Base-by-base conservation (phyloP, 1,140 invertebrate species). In the Araneus ventricosus region DNA sequence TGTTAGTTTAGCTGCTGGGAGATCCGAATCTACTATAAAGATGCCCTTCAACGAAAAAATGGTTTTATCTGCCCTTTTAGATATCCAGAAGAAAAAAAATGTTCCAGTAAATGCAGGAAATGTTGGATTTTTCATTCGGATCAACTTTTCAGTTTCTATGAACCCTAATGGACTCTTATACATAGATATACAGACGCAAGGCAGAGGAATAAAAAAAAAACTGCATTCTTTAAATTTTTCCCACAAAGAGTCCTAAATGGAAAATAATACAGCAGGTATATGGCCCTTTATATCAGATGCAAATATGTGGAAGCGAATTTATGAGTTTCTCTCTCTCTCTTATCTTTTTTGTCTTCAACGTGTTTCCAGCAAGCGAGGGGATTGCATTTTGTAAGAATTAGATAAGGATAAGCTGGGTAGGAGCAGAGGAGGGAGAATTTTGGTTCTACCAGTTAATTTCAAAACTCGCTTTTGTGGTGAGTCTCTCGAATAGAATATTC, bases 121-220 rank as follows among this genome's bases (percentile, higher is more conserved):
- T 90, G 80, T 90, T 90, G 88, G 70, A 90, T 90, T 90, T 86
- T 90, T 75, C 88, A 90, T 90, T 80, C 67, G 45, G 45, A 90
- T 90, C 88, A 57, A 90, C 39, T 80, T 80, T 80, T 37, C 10
- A 59, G 45, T 90, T 90, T 80, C 70, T 20, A 45, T 14, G 17
- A 17, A 88, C 37, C 70, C 80, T 80, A 90, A 80, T 70, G 88
- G 80, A 22, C 52, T 87, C 34, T 63, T 37, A 87, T 87, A 37
- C 85, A 63, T 27, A 30, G 20, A 5, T 57, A 87, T 30, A 34
- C 8, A 61, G 6, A 8, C 14, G 30, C 0, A 37, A 34, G 20
- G 3, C 4, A n/a, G 14, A 61, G 0, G 24, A 0, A 61, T 2
- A 61, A n/a, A 67, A 27, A n/a, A 27, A 75, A 75, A 75, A 5